Conservation (phyloP, 2,113 vertebrate species). For the Scomber colias region DNA sequence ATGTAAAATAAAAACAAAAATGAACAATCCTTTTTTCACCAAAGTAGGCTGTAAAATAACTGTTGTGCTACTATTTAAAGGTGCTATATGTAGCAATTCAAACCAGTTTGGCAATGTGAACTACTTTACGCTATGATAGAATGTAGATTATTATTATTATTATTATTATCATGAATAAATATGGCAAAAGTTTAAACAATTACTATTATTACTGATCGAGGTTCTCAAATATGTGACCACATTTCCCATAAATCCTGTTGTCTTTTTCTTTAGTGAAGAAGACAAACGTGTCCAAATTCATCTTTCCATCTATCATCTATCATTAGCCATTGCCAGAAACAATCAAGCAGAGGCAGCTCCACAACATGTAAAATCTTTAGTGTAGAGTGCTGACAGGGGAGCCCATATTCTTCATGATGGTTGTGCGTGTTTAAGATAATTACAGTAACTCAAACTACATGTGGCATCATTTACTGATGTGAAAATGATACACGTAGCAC, state of each 20-base stretch:
- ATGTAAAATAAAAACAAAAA: slow-evolving; percentile 35
- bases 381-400: background rate
- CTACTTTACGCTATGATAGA: no score
- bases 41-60: slow-evolving; percentile 58
- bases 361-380: background rate
- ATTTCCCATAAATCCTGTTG: background rate
- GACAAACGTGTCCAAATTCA: slow-evolving; percentile 11
- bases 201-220: background rate
- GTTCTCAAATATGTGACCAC: slow-evolving; percentile 17
- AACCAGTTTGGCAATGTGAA: slow-evolving; percentile 14
- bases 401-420: background rate
- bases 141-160: no score
- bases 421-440: background rate
- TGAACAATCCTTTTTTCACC: slow-evolving; percentile 18
- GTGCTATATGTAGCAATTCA: slow-evolving; percentile 49
- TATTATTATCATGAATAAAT: background rate
- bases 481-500: slow-evolving; percentile 50
- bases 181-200: background rate
- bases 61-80: slow-evolving; percentile 49
- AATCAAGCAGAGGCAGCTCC: background rate
- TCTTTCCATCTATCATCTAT: background rate
- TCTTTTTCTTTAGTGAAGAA: background rate
- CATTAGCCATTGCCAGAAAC: background rate
- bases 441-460: background rate
- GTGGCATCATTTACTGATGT: background rate